A percentile compares a stretch with the other conserved stretches of the same genome.
These are phyloP conservation scores for Blastomussa wellsi DNA, from an alignment of 92 coral and sea anemone species.

Conservation along the genomic window DNA sequence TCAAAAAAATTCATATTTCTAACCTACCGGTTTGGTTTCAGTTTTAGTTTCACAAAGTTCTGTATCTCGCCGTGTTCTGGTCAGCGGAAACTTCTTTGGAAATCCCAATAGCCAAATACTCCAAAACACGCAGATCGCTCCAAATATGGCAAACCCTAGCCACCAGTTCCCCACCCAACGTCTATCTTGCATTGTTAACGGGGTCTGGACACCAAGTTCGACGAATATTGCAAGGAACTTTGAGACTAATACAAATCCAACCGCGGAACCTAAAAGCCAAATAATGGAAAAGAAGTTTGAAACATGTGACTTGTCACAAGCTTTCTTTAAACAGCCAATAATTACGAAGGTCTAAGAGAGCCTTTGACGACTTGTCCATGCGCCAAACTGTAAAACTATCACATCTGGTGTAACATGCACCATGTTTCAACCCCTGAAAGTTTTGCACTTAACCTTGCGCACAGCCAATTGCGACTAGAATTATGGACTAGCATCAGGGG, in stretches of 20 bases:
- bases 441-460: too few species aligned
- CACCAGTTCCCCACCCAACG: constrained; percentile 80
- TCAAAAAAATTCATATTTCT: too few species aligned
- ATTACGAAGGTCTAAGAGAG: too few species aligned
- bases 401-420: too few species aligned
- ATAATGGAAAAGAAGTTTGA: not conserved
- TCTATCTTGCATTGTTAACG: constrained; percentile 46
- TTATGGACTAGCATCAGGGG: too few species aligned
- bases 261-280: constrained; percentile 53
- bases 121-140: constrained; percentile 47
- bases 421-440: too few species aligned
- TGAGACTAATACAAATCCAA: constrained; percentile 51
- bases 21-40: not conserved
- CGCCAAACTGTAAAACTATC: too few species aligned
- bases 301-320: too few species aligned
- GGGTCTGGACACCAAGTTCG: constrained; percentile 56
- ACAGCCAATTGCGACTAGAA: too few species aligned
- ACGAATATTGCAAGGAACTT: constrained; percentile 53
- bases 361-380: too few species aligned
- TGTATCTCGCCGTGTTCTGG: not conserved
- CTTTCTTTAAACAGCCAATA: not conserved
- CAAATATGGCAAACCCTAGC: constrained; percentile 60
- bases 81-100: constrained; percentile 47
- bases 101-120: constrained; percentile 58
- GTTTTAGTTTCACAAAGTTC: not conserved